phyloP scores from a whole-genome alignment of 2,888 invertebrate genomes.

The Alentia gelatinosa region DNA sequence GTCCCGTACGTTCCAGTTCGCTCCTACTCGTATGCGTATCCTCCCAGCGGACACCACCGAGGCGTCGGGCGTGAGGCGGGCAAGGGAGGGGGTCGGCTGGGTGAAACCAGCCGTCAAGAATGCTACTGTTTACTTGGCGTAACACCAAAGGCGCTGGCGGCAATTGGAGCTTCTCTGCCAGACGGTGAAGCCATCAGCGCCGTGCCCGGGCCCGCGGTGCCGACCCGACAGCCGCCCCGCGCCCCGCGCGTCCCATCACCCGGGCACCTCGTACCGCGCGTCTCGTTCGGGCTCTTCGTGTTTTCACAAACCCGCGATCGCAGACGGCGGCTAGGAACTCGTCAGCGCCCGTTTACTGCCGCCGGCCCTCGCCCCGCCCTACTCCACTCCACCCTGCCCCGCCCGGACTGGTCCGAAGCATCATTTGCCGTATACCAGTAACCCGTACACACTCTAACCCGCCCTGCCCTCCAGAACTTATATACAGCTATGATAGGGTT shows the following conservation, averaged over 20 bases:
- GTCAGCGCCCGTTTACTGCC: not conserved
- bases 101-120: not conserved
- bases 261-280: too few relatives aligned
- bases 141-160: not conserved
- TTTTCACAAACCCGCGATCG: slow-evolving; percentile 32
- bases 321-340: not conserved
- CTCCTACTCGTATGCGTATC: too few relatives aligned
- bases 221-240: not conserved
- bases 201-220: not conserved
- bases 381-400: too few relatives aligned
- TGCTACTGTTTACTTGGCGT: slow-evolving; percentile 25
- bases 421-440: slow-evolving; percentile 25
- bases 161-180: not conserved
- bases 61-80: too few relatives aligned
- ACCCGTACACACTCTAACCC: too few relatives aligned
- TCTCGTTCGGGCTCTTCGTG: too few relatives aligned
- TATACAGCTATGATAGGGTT: too few relatives aligned
- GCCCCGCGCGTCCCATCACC: not conserved
- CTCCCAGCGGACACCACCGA: too few relatives aligned
- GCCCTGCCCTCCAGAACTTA: too few relatives aligned
- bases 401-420: too few relatives aligned
- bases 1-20: too few relatives aligned
- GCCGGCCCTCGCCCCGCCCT: not conserved
- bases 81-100: not conserved
- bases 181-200: slow-evolving; percentile 19